phyloP scores from a whole-genome alignment of 2,797 vertebrate species.

The Atherinosoma microstoma region DNA sequence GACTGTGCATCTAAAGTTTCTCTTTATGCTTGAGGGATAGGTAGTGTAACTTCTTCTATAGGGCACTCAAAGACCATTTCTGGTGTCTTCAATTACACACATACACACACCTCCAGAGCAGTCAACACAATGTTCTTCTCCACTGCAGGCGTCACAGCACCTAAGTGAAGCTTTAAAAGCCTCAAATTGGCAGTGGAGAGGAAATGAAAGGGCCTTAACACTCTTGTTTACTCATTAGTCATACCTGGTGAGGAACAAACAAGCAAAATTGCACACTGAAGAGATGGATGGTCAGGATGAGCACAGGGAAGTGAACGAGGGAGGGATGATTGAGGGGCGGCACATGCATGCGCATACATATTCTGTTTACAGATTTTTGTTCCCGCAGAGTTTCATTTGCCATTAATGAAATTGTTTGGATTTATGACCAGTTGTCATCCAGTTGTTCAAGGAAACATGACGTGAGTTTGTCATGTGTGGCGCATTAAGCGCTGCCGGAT shows the following conservation, averaged over 20 bases:
- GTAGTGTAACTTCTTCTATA: constrained; percentile 19
- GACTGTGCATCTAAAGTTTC: not conserved
- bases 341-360: not conserved
- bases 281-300: constrained; percentile 12
- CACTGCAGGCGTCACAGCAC: constrained; percentile 31
- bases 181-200: constrained; percentile 35
- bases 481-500: not conserved
- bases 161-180: constrained; percentile 50
- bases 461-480: constrained; percentile 2
- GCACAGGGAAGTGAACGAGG: not conserved
- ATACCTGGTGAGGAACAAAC: constrained; percentile 56
- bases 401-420: constrained; percentile 64
- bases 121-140: constrained; percentile 67
- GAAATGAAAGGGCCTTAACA: constrained; percentile 58
- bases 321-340: constrained; percentile 20
- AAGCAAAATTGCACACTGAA: constrained; percentile 31
- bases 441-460: constrained; percentile 18
- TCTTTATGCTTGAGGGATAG: constrained; percentile 2
- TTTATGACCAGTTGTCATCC: constrained; percentile 50
- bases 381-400: constrained; percentile 34
- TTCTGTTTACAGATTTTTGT: constrained; percentile 16
- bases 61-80: constrained; percentile 4
- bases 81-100: constrained; percentile 39
- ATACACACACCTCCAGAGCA: constrained; percentile 7
- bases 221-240: constrained; percentile 56